Evolutionary conservation across 2,113 vertebrate species (phyloP).

Genomic region (Empidonax alnorum): DNA sequence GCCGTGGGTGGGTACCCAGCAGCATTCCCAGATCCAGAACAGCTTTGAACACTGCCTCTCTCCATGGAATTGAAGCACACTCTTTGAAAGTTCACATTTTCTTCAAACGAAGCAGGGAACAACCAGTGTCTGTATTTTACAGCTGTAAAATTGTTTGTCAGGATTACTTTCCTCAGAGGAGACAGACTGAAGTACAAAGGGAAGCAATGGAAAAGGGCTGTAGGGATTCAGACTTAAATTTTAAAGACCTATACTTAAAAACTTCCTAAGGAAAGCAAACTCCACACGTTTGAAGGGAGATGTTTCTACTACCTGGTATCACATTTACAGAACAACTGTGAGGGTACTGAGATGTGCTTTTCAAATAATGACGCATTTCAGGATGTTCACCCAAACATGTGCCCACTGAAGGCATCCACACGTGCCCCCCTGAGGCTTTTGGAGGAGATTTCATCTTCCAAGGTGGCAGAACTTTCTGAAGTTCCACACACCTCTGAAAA

Average conservation of each 20-base stretch:
- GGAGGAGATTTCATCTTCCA: neutral
- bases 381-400: neutral
- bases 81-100: neutral
- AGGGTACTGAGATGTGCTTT: neutral
- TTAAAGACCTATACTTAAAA: neutral
- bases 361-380: neutral
- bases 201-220: neutral
- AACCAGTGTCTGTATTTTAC: neutral
- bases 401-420: neutral
- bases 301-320: neutral
- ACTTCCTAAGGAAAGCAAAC: neutral
- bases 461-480: neutral
- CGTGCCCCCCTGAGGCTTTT: neutral
- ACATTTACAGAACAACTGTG: neutral
- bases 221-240: neutral
- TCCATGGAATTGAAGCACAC: neutral
- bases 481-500: neutral
- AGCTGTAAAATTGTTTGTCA: neutral
- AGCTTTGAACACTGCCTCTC: neutral
- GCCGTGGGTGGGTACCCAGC: neutral
- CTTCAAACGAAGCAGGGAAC: neutral
- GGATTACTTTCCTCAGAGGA: neutral
- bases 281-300: neutral
- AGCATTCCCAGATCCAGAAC: neutral
- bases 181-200: neutral